Evolutionary conservation across 2,888 invertebrate genomes (phyloP), one percentile per base, ranked within the genome.

Genomic region (Eueremaeus valkanovi): DNA sequence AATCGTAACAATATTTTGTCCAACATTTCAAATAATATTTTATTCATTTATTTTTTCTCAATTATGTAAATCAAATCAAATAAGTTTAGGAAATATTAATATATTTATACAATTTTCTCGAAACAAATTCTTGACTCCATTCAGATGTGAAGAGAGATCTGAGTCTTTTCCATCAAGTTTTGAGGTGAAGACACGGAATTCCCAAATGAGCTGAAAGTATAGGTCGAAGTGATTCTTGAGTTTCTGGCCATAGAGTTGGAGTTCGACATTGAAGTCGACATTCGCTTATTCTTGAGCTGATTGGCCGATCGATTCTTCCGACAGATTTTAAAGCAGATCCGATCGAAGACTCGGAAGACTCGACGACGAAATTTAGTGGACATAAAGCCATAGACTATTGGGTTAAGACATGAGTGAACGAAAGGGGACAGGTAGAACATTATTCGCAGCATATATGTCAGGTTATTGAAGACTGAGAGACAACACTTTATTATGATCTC

Each of bases 321-420:
- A 42, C 66, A 45, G 61, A 73, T 11, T 49, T 45, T 29, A 58
- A 58, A 29, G 16, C 58, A 58, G 21, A 58, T 58, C 9, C 80
- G 78, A 31, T 78, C 78, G 51, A 81, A 79, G 29, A 79, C 80
- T 3, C 81, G 80, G 68, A 79, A 75, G 79, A 82, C 82, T 73
- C 79, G n/a, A n/a, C n/a, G n/a, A n/a, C 11, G 82, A 80, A 76
- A 82, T 82, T 82, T 82, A 49, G 81, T 81, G 3, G 82, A 82
- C 82, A 83, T 82, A 78, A 83, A 79, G 0, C 81, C 81, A 80
- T 84, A 84, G 70, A 84, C 82, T 73, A 83, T 77, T 3, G 84
- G 84, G 78, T 84, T 84, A 73, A 84, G 80, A 74, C 84, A 83
- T 5, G 82, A 83, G 78, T 84, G 84, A 24, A 83, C 79, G 77